Conservation (phyloP, 2,888 invertebrate species). For the Leptinotarsa haldemani region DNA sequence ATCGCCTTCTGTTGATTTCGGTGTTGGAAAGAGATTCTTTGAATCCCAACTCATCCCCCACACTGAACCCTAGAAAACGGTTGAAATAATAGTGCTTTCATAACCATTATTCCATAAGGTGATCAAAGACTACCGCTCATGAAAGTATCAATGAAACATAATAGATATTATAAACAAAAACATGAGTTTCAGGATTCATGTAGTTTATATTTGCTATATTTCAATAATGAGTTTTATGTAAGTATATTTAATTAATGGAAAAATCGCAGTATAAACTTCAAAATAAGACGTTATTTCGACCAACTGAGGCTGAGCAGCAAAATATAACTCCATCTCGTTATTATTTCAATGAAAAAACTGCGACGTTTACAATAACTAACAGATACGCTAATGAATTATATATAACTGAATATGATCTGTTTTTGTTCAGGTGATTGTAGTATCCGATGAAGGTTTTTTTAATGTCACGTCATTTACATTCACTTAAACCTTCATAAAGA, state of each 20-base stretch:
- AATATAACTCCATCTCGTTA: background rate
- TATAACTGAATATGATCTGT: background rate
- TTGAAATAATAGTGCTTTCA: conserved; percentile 23
- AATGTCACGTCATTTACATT: background rate
- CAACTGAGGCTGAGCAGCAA: too few species aligned
- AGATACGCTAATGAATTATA: background rate
- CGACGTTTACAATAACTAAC: background rate
- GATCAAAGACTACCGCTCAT: too few species aligned
- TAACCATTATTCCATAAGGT: background rate
- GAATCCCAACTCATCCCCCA: conserved; percentile 89
- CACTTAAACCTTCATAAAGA: background rate
- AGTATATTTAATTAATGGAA: too few species aligned
- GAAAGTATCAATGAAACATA: too few species aligned
- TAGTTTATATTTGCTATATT: too few species aligned
- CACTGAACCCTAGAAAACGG: conserved; percentile 79
- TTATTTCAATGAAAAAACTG: background rate
- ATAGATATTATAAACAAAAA: too few species aligned
- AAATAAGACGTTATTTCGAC: too few species aligned
- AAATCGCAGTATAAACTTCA: too few species aligned
- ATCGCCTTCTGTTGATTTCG: conserved; percentile 75
- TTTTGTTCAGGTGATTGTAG: conserved; percentile 1
- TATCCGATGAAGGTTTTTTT: conserved; percentile 9
- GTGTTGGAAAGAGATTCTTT: conserved; percentile 83
- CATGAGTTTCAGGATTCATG: too few species aligned
- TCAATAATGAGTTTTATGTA: too few species aligned